Conservation (phyloP, 2,888 invertebrate species). For the Autographa gamma region DNA sequence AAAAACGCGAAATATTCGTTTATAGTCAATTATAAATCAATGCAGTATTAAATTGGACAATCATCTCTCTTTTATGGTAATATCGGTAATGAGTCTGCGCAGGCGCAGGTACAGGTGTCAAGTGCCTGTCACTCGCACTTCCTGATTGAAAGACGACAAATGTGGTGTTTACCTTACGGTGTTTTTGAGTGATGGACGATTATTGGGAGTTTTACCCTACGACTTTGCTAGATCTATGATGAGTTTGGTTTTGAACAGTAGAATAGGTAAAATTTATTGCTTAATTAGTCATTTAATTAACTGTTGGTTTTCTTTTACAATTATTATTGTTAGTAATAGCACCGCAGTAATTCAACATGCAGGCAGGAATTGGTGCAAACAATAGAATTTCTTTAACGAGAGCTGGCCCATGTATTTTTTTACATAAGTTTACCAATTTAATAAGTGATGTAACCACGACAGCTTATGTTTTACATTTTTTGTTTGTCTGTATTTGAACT, state of each 20-base stretch:
- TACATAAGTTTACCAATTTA: not conserved
- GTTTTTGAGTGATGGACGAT: slow-evolving; percentile 31
- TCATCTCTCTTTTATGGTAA: slow-evolving; percentile 60
- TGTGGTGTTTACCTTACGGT: slow-evolving; percentile 37
- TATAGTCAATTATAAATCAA: slow-evolving; percentile 53
- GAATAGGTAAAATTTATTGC: too few species aligned
- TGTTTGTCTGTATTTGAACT: not conserved
- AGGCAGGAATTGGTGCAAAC: too few species aligned
- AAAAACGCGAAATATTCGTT: slow-evolving; percentile 47
- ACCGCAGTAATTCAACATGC: too few species aligned
- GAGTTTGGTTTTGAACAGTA: not conserved
- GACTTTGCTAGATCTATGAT: slow-evolving; percentile 12
- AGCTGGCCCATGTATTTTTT: not conserved
- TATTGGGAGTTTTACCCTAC: slow-evolving; percentile 14
- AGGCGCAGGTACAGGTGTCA: slow-evolving; percentile 52
- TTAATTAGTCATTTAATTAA: too few species aligned
- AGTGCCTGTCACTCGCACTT: slow-evolving; percentile 45
- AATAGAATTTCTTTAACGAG: too few species aligned
- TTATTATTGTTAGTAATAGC: too few species aligned
- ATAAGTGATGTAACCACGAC: not conserved
- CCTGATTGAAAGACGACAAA: slow-evolving; percentile 50
- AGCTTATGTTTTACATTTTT: not conserved
- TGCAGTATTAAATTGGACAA: slow-evolving; percentile 52
- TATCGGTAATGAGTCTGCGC: slow-evolving; percentile 56
- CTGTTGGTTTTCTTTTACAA: too few species aligned